phyloP scores from a whole-genome alignment of 2,888 invertebrate genomes.

The Scrobipalpa atriplicella region DNA sequence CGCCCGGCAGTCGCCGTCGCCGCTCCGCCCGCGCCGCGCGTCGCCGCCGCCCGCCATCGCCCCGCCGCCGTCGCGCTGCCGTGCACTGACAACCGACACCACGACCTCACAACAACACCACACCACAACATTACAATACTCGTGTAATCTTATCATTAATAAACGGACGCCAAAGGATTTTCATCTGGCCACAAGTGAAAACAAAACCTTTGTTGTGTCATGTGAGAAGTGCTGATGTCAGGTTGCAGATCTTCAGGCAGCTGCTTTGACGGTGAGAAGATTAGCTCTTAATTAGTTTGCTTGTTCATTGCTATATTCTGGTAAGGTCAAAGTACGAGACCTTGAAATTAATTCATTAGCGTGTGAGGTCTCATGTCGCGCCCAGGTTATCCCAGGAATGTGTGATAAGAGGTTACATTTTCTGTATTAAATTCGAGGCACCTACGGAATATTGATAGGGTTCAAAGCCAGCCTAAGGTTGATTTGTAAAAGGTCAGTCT shows the following conservation, averaged over 20 bases:
- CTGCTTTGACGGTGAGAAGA: conserved; percentile 67
- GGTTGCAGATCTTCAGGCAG: conserved; percentile 62
- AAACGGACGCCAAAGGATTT: conserved; percentile 15
- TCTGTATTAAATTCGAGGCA: conserved; percentile 23
- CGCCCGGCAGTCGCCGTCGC: conserved; percentile 53
- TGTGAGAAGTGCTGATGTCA: conserved; percentile 59
- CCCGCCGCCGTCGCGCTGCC: conserved; percentile 49
- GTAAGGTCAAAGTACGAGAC: conserved; percentile 12
- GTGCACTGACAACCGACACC: conserved; percentile 64
- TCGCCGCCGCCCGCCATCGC: conserved; percentile 49
- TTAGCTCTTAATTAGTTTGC: conserved; percentile 32
- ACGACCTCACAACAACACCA: conserved; percentile 43
- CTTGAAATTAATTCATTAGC: conserved; percentile 18
- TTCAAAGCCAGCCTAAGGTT: conserved; percentile 19
- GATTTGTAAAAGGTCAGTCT: conserved; percentile 24
- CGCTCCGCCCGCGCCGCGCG: conserved; percentile 50
- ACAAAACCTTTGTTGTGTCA: conserved; percentile 55
- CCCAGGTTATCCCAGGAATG: conserved; percentile 39
- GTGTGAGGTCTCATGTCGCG: background rate
- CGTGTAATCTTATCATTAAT: background rate
- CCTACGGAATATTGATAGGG: conserved; percentile 26
- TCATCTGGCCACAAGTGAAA: conserved; percentile 36
- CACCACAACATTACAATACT: conserved; percentile 19
- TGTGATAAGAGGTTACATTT: conserved; percentile 51
- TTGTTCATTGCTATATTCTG: conserved; percentile 1